Percentiles rank a stretch among this genome's conserved stretches.
Evolutionary conservation across 1,140 invertebrate species (phyloP).

Genomic region (Hycleus phaleratus): DNA sequence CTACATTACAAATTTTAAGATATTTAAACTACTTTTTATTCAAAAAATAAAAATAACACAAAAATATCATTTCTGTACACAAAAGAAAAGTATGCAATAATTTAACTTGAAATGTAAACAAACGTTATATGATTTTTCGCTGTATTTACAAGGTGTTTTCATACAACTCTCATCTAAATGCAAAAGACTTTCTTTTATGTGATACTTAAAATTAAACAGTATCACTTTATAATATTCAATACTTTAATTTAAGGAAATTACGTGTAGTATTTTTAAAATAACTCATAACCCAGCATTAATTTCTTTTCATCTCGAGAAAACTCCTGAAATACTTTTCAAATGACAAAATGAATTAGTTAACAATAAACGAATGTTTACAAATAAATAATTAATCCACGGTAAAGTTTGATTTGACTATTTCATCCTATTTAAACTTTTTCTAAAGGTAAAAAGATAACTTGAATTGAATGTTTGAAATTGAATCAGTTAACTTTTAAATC

Average conservation of each 20-base stretch:
- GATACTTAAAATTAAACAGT: too few species aligned
- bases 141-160: too few species aligned
- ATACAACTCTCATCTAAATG: too few species aligned
- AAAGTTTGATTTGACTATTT: too few species aligned
- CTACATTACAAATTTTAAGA: slow-evolving; percentile 5
- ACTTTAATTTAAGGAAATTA: too few species aligned
- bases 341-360: slow-evolving; percentile 9
- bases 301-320: slow-evolving; percentile 10
- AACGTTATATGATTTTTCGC: too few species aligned
- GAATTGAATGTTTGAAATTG: slow-evolving; percentile 6
- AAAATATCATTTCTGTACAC: slow-evolving; percentile 3
- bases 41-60: slow-evolving; percentile 5
- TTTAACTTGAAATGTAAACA: not conserved
- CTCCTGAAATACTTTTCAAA: slow-evolving; percentile 1
- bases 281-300: not conserved
- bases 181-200: too few species aligned
- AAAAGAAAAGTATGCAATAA: not conserved
- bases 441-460: too few species aligned
- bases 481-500: slow-evolving; percentile 14
- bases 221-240: too few species aligned
- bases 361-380: not conserved
- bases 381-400: not conserved
- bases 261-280: too few species aligned
- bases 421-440: too few species aligned
- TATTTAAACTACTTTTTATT: slow-evolving; percentile 10